These are phyloP conservation scores for Bruchidius siliquastri DNA, from an alignment of 2,888 invertebrate genomes.

Conservation along the genomic window DNA sequence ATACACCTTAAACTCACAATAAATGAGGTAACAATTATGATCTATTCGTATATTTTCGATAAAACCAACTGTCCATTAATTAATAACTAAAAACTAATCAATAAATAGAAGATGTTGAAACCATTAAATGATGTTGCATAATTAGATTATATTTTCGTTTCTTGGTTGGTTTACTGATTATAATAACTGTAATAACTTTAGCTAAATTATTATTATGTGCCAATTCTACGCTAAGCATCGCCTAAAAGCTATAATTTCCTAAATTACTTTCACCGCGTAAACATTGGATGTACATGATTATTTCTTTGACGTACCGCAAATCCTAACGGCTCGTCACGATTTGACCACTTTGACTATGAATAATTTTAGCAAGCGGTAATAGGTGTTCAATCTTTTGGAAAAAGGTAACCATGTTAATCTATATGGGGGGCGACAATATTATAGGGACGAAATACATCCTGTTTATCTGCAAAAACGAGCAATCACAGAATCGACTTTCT, in stretches of 20 bases:
- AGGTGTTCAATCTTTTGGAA: neutral
- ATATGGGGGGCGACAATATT: too few species aligned
- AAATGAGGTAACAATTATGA: too few species aligned
- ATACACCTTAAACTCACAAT: too few species aligned
- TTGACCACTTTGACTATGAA: neutral
- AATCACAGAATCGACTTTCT: too few species aligned
- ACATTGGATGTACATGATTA: neutral
- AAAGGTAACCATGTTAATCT: too few species aligned
- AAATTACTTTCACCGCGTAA: neutral
- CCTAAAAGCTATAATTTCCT: neutral
- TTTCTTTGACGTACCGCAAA: neutral
- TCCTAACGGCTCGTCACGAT: neutral
- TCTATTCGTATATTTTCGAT: neutral
- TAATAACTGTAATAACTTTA: neutral
- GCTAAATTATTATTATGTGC: neutral
- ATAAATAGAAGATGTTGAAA: neutral
- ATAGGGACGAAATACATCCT: too few species aligned
- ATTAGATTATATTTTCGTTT: neutral
- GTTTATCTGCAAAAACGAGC: too few species aligned
- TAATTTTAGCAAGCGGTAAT: neutral
- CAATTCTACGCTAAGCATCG: neutral
- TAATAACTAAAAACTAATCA: neutral
- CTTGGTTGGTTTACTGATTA: neutral
- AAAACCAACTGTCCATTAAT: neutral
- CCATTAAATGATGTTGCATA: neutral